Conservation (phyloP, 2,113 vertebrate genomes). For the Protobothrops flavoviridis region DNA sequence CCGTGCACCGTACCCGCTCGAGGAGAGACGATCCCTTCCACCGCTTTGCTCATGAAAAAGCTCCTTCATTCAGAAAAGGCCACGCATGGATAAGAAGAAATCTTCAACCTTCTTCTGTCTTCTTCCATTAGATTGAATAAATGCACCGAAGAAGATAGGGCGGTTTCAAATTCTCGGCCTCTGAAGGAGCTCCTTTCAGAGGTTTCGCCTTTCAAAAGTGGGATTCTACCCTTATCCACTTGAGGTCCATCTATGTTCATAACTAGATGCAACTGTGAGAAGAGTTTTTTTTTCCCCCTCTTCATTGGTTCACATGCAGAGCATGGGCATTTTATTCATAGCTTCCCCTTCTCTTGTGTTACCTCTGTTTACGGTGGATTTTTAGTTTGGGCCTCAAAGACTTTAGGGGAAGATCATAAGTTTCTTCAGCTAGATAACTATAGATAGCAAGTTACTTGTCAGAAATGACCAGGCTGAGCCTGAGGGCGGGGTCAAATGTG, state of each 20-base stretch:
- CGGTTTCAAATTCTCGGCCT: conserved; percentile 48
- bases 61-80: conserved; percentile 87
- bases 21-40: conserved; percentile 89
- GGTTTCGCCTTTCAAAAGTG: conserved; percentile 30
- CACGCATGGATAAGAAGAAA: conserved; percentile 82
- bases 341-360: neutral
- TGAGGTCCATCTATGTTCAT: neutral
- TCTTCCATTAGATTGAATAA: conserved; percentile 59
- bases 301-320: neutral
- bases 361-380: neutral
- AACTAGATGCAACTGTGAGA: neutral
- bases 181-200: conserved; percentile 42
- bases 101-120: conserved; percentile 82
- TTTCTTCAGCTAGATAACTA: neutral
- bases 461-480: neutral
- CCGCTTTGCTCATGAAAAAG: conserved; percentile 93
- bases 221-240: neutral
- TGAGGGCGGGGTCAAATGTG: neutral
- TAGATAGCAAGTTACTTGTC: neutral
- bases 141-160: conserved; percentile 56
- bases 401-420: neutral
- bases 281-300: fast-evolving
- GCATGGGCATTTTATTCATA: neutral
- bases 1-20: conserved; percentile 82
- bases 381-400: neutral